Conservation (phyloP, 2,113 vertebrate species). For the Sorex fumeus region DNA sequence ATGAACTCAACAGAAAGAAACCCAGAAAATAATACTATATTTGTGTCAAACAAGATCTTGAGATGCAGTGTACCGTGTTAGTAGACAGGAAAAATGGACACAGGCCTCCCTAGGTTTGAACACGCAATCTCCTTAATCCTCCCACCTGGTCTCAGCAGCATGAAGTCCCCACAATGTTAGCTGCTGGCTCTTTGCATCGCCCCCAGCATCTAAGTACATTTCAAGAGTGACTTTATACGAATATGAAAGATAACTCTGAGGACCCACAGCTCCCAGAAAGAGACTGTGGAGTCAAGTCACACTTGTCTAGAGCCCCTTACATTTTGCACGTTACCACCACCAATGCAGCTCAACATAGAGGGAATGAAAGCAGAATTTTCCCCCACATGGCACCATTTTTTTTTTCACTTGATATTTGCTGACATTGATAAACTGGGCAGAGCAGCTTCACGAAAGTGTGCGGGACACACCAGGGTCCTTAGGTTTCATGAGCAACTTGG, state of each 20-base stretch:
- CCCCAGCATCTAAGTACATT: slow-evolving; percentile 57
- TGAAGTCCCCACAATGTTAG: slow-evolving; percentile 68
- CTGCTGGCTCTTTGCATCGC: slow-evolving; percentile 70
- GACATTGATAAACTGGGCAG: slow-evolving; percentile 54
- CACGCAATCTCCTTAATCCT: slow-evolving; percentile 57
- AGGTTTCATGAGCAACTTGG: slow-evolving; percentile 81
- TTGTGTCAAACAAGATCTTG: slow-evolving; percentile 79
- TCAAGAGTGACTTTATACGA: slow-evolving; percentile 63
- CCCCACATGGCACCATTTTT: slow-evolving; percentile 74
- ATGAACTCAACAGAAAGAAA: slow-evolving; percentile 69
- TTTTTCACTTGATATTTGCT: slow-evolving; percentile 69
- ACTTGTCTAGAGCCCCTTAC: slow-evolving; percentile 64
- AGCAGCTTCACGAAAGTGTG: slow-evolving; percentile 67
- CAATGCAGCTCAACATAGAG: slow-evolving; percentile 58
- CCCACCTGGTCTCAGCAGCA: slow-evolving; percentile 79
- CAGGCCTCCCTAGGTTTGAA: slow-evolving; percentile 60
- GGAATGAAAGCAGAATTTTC: slow-evolving; percentile 47
- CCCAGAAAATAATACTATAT: slow-evolving; percentile 80
- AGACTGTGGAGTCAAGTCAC: slow-evolving; percentile 77
- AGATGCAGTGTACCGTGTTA: slow-evolving; percentile 85
- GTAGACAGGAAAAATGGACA: slow-evolving; percentile 77
- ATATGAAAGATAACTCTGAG: slow-evolving; percentile 62
- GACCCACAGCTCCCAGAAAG: slow-evolving; percentile 26
- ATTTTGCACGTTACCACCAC: slow-evolving; percentile 39
- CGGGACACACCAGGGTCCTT: slow-evolving; percentile 66